Percentiles rank a stretch among this genome's conserved stretches.
These are phyloP conservation scores for Patagioenas fasciata DNA, from an alignment of 2,113 vertebrate genomes.

Conservation along the genomic window DNA sequence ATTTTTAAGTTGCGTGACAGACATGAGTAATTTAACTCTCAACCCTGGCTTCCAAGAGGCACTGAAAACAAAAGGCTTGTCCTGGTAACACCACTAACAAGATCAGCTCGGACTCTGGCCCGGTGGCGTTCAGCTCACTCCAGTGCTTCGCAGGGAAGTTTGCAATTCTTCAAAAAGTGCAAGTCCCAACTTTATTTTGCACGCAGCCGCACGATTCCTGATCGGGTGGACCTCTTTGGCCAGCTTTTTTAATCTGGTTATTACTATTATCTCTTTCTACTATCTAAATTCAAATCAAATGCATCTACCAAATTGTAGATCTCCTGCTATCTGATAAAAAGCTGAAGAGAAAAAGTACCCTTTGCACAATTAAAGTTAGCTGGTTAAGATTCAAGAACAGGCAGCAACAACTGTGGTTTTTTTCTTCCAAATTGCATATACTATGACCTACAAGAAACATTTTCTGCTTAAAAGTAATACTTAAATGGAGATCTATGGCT, in stretches of 20 bases:
- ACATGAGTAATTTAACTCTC: slow-evolving; percentile 29
- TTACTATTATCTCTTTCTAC: neutral
- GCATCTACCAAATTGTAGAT: neutral
- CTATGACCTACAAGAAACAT: slow-evolving; percentile 56
- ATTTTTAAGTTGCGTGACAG: neutral
- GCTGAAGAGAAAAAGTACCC: neutral
- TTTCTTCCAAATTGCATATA: neutral
- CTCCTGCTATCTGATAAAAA: neutral
- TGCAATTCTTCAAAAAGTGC: neutral
- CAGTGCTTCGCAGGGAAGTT: neutral
- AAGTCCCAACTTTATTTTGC: neutral
- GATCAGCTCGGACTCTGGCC: neutral
- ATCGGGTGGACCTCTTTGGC: neutral
- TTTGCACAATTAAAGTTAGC: neutral
- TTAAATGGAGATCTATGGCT: slow-evolving; percentile 64
- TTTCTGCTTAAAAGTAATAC: slow-evolving; percentile 63
- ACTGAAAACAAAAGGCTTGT: neutral
- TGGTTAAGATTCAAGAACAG: slow-evolving; percentile 6
- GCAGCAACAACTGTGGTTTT: neutral
- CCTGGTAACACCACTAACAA: neutral
- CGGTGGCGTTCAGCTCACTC: neutral
- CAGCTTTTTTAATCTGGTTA: neutral
- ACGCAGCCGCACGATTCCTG: neutral
- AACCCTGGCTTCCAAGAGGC: neutral
- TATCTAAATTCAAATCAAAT: slow-evolving; percentile 33